Base-by-base conservation (phyloP, 2,797 vertebrate genomes). In the Pipistrellus pipistrellus region DNA sequence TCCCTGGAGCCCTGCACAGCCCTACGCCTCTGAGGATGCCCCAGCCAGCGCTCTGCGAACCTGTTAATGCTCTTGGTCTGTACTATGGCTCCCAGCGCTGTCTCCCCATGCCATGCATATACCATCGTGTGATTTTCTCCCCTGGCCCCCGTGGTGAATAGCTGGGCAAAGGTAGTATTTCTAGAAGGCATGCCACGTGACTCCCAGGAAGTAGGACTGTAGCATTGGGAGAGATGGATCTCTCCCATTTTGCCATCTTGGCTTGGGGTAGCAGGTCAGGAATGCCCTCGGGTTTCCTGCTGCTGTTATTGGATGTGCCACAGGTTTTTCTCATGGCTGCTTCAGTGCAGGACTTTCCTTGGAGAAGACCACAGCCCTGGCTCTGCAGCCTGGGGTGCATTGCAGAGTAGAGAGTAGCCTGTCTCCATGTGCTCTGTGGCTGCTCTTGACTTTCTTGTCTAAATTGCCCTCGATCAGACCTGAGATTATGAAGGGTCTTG, bases 401-500 rank as follows among this genome's bases (percentile, higher is more conserved):
- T 73, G 68, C 32, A 18, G 15, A 55, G 8, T 8, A 0, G 30
- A 44, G 46, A 44, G 12, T 30, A 14, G 71, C 46, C 84, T 38
- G 3, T 27, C 59, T 92, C 55, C 51, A 20, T 23, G 6, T 69
- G 76, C 73, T 88, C 66, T 73, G 27, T n/a, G 46, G 85, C 35
- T 81, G 13, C 30, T 30, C 48, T 83, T 90, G 78, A 78, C 85
- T 92, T 90, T 83, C 73, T 62, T 83, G 51, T 83, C 55, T 88
- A 44, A 59, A 51, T 32, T 77, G 68, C 44, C 81, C 90, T 96
- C 84, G 80, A 80, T 81, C 53, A 88, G 53, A 85, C 30, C 69
- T 35, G 69, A 92, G 90, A 90, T 90, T 93, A 76, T 2, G 55
- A 48, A 95, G 51, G 75, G 44, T 41, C 51, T 62, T 78, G 90